These are phyloP conservation scores for Hippolais icterina DNA, from an alignment of 2,113 vertebrate species.

Conservation along the genomic window DNA sequence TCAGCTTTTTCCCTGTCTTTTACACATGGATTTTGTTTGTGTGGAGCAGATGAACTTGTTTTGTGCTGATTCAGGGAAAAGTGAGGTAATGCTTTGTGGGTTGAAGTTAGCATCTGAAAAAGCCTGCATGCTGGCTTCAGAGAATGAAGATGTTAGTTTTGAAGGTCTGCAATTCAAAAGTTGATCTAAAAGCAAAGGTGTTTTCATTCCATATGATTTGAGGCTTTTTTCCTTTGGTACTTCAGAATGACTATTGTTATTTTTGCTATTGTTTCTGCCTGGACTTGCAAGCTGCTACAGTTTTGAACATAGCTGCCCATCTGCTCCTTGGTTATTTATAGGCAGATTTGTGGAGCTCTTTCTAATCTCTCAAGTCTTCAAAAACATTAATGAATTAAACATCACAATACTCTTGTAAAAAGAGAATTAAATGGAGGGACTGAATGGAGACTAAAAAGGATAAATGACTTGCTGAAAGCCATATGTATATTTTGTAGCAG, in stretches of 20 bases:
- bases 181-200: not conserved
- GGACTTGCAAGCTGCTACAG: constrained; percentile 28
- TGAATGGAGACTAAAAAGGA: constrained; percentile 24
- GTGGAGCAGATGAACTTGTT: not conserved
- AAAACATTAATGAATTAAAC: constrained; percentile 64
- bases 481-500: constrained; percentile 24
- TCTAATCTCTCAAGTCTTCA: constrained; percentile 34
- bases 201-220: not conserved
- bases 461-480: constrained; percentile 38
- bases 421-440: not conserved
- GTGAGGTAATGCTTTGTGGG: not conserved
- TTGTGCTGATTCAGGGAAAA: not conserved
- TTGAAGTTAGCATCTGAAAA: not conserved
- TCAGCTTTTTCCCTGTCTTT: not conserved
- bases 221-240: not conserved
- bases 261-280: constrained; percentile 31
- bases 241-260: not conserved
- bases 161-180: not conserved
- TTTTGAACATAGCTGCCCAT: constrained; percentile 29
- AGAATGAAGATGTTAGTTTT: not conserved
- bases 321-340: constrained; percentile 51
- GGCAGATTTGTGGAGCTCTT: constrained; percentile 22
- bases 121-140: not conserved
- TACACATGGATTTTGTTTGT: not conserved
- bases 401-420: constrained; percentile 33